These are phyloP conservation scores for Desoria tigrina DNA, from an alignment of 2,888 invertebrate species.

Conservation along the genomic window DNA sequence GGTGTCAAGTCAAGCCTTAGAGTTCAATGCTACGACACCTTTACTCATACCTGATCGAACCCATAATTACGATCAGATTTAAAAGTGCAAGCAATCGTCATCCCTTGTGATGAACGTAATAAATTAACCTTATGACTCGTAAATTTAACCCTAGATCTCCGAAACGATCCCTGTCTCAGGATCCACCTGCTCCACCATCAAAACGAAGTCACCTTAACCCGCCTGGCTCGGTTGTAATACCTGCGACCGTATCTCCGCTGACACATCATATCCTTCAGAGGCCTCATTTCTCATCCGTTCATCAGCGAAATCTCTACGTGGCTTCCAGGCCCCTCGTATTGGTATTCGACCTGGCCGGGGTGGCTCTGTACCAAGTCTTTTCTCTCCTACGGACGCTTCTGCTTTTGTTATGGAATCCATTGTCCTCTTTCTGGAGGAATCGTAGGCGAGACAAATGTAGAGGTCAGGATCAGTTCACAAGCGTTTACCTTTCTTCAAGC, in stretches of 20 bases:
- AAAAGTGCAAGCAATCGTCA: too few relatives aligned
- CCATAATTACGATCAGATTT: too few relatives aligned
- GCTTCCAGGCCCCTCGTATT: constrained; percentile 49
- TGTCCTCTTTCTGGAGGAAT: constrained; percentile 49
- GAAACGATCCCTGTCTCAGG: constrained; percentile 46
- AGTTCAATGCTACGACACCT: too few relatives aligned
- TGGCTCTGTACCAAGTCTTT: constrained; percentile 50
- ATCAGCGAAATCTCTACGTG: constrained; percentile 50
- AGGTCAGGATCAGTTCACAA: constrained; percentile 37
- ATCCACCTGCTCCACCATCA: constrained; percentile 28
- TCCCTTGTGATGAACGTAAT: too few relatives aligned
- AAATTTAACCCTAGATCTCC: constrained; percentile 53
- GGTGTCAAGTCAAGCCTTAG: too few relatives aligned
- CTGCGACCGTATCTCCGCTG: constrained; percentile 17
- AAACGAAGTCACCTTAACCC: constrained; percentile 26
- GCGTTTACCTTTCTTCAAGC: constrained; percentile 15
- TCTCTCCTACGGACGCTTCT: constrained; percentile 49
- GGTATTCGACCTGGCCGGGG: constrained; percentile 50
- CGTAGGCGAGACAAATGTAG: constrained; percentile 40
- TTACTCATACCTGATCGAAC: too few relatives aligned
- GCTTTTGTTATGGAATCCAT: constrained; percentile 50
- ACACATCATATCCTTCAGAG: constrained; percentile 8
- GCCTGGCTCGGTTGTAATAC: constrained; percentile 4
- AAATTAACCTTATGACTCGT: constrained; percentile 45
- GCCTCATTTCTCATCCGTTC: constrained; percentile 41